Evolutionary conservation across 2,888 invertebrate genomes (phyloP).

Genomic region (Cylindroiulus punctatus): DNA sequence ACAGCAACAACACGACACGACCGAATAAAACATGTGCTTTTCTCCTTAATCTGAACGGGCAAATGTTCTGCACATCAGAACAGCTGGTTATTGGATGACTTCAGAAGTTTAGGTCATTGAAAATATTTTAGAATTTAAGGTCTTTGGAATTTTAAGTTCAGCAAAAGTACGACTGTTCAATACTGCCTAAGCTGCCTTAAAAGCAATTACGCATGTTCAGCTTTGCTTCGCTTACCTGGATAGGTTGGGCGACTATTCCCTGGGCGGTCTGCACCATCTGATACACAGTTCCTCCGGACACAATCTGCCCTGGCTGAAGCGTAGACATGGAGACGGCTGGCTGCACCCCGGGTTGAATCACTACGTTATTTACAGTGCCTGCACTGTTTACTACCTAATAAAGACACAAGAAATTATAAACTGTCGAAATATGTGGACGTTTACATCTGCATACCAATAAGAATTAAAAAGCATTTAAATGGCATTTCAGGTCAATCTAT

Average conservation of each 20-base stretch:
- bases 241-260: conserved; percentile 68
- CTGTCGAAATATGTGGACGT: not conserved
- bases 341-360: conserved; percentile 63
- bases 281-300: conserved; percentile 67
- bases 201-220: not conserved
- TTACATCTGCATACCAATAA: too few relatives aligned
- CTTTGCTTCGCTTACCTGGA: conserved; percentile 63
- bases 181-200: too few relatives aligned
- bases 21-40: conserved; percentile 4
- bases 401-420: not conserved
- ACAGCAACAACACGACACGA: conserved; percentile 1
- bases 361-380: conserved; percentile 61
- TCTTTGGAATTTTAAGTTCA: too few relatives aligned
- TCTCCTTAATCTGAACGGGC: too few relatives aligned
- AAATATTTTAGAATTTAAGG: too few relatives aligned
- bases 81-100: too few relatives aligned
- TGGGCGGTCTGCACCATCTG: conserved; percentile 69
- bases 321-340: conserved; percentile 63
- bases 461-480: too few relatives aligned
- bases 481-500: too few relatives aligned
- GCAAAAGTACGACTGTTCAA: too few relatives aligned
- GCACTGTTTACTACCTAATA: conserved; percentile 59
- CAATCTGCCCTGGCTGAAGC: conserved; percentile 65
- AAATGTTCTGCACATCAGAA: too few relatives aligned
- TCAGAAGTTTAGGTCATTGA: too few relatives aligned